phyloP scores from a whole-genome alignment of 2,113 vertebrate genomes.

The Lipotes vexillifer region DNA sequence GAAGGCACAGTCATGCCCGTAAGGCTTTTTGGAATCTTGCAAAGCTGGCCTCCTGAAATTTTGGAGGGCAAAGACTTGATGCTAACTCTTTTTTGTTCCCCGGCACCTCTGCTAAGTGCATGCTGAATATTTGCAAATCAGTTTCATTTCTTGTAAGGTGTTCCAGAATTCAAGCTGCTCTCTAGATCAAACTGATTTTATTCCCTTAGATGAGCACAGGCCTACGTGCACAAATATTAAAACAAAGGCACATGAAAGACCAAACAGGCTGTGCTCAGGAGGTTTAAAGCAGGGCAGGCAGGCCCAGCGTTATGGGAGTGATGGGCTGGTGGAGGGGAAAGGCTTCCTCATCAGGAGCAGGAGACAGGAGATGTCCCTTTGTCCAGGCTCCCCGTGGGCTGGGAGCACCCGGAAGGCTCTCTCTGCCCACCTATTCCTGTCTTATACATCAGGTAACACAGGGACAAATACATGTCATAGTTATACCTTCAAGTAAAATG shows the following conservation, averaged over 20 bases:
- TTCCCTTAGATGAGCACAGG: background rate
- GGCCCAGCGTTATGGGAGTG: background rate
- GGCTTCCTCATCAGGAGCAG: background rate
- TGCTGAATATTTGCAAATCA: background rate
- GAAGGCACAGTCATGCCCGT: background rate
- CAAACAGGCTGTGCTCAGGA: background rate
- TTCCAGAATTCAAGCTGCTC: background rate
- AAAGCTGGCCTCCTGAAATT: background rate
- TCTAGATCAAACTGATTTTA: background rate
- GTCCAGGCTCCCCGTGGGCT: background rate
- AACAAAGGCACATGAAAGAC: background rate
- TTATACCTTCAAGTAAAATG: background rate
- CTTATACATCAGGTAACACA: background rate
- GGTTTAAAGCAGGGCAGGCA: background rate
- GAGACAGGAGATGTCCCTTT: rapidly evolving
- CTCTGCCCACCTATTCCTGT: background rate
- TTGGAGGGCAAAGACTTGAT: background rate
- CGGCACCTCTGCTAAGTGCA: background rate
- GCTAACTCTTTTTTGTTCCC: background rate
- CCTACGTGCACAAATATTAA: background rate
- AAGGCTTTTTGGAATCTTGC: background rate
- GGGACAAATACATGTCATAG: background rate
- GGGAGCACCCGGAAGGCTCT: background rate
- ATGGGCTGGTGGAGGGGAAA: background rate
- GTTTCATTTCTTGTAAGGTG: background rate